Evolutionary conservation across 2,113 vertebrate species (phyloP), one percentile per base, ranked within the genome.

Genomic region (Solea senegalensis): DNA sequence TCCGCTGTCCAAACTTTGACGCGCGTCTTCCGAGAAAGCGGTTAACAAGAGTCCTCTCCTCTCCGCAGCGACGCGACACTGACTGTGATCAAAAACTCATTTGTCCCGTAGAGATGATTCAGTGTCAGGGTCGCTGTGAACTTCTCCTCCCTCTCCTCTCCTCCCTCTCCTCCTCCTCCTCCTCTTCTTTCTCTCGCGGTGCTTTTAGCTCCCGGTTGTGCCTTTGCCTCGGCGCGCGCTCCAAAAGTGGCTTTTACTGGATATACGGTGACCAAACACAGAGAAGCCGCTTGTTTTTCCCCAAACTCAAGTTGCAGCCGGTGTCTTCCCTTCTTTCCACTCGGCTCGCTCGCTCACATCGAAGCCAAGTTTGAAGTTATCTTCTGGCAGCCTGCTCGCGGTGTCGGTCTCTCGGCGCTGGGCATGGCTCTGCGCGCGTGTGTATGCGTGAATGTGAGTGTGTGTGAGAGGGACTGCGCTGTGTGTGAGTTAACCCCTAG

Each of bases 401-500:
- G 77, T 39, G 73, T 82, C 57, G 78, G 59, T 88, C 63, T 87
- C 67, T 81, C 71, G 86, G 78, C 12, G 82, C 62, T 65, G 85
- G 82, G 68, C 81, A 79, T 65, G 83, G 83, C 79, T 86, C 82
- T 62, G 88, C 81, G 76, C 88, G 86, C 65, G 82, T 72, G 81
- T 5, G 57, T 88, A 83, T 68, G 84, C 72, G 81, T 7, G 56
- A 46, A 12, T 88, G 86, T 68, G 84, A 72, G 81, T 8, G 57
- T 28, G 16, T 59, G 57, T 41, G 39, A 14, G 34, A 40, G 55
- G 39, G 34, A 58, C 39, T 58, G 56, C 40, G 56, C 34, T 39
- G 69, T 60, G 66, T 84, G 81, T 46, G 87, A 87, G 88, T 93
- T 92, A 91, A 92, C 90, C 89, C 83, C 84, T 80, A 86, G 86